Base-by-base conservation (phyloP, 2,888 invertebrate genomes). In the Drosophila birchii region DNA sequence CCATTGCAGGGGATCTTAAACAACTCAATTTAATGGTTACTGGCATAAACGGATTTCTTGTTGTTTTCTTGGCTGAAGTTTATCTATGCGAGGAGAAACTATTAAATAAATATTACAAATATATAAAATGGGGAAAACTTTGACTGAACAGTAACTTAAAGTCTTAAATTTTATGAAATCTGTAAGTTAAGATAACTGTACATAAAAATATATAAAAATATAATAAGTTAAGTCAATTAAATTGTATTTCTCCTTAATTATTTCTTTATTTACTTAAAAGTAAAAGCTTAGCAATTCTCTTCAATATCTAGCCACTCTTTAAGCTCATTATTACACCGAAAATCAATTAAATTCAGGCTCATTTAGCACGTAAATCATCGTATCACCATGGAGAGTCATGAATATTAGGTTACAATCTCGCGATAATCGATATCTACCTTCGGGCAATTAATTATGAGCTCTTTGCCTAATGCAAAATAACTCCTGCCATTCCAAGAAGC, bases 391-490 rank as follows among this genome's bases (percentile, higher is more conserved):
- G 11, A 14, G 59, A 41, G 44, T 36, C 26, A 34, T 47, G 39
- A 47, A 47, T 70, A 70, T 70, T 59, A 18, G 38, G 45, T 70
- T 59, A 49, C 68, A 54, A 16, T 36, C 26, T 9, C 47, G 26
- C 41, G 26, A 59, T 68, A 68, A 68, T 70, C 68, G 68, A 70
- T 68, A 70, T 68, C 68, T 56, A 23, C 45, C 45, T 54, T 36
- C 41, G n/a, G 56, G 68, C 68, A 60, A 67, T 70, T 70, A 70
- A 70, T 70, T 70, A 69, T 55, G 18, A 49, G 70, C 62, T 62
- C 43, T 51, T 68, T 61, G 38, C 47, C 54, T 54, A 70, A 70
- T 70, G 68, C 59, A 54, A 18, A 39, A 44, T 36, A 44, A n/a
- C 20, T 16, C 36, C 36, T 20, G 39, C 7, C 32, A n/a, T n/a